Conservation (phyloP, 2,888 invertebrate genomes). For the Megalurothrips usitatus region DNA sequence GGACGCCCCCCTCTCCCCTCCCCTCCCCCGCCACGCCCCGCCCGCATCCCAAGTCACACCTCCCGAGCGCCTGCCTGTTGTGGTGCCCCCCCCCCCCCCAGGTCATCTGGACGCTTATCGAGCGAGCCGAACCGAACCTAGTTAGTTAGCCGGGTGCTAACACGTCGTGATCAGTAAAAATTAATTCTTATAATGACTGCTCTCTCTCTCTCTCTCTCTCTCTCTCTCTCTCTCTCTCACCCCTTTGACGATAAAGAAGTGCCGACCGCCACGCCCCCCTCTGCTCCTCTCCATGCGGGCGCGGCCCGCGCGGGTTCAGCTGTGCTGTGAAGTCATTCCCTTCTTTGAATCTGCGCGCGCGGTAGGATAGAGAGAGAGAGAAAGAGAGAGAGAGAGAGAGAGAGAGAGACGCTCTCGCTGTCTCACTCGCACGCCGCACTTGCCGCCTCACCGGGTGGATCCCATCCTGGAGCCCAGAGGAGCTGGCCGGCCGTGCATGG, state of each 20-base stretch:
- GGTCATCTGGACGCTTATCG: not conserved
- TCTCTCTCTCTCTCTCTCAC: too few species aligned
- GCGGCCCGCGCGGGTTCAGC: too few species aligned
- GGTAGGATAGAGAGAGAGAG: not conserved
- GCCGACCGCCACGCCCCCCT: too few species aligned
- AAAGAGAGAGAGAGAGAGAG: not conserved
- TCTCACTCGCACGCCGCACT: too few species aligned
- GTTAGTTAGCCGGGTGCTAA: not conserved
- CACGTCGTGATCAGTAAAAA: not conserved
- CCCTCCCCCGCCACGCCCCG: not conserved
- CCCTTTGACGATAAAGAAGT: too few species aligned
- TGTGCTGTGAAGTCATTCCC: not conserved
- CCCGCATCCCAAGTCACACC: constrained; percentile 20
- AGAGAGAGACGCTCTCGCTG: not conserved
- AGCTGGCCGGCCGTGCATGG: too few species aligned
- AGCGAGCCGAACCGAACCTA: not conserved
- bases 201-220: too few species aligned
- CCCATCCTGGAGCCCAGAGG: too few species aligned
- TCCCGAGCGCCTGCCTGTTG: too few species aligned
- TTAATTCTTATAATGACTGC: not conserved
- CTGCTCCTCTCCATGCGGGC: too few species aligned
- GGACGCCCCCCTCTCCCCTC: not conserved
- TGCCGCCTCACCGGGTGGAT: too few species aligned
- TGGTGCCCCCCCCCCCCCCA: not conserved
- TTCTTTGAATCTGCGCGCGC: not conserved